phyloP scores from a whole-genome alignment of 2,888 invertebrate species.

The Drosophila pullipes region DNA sequence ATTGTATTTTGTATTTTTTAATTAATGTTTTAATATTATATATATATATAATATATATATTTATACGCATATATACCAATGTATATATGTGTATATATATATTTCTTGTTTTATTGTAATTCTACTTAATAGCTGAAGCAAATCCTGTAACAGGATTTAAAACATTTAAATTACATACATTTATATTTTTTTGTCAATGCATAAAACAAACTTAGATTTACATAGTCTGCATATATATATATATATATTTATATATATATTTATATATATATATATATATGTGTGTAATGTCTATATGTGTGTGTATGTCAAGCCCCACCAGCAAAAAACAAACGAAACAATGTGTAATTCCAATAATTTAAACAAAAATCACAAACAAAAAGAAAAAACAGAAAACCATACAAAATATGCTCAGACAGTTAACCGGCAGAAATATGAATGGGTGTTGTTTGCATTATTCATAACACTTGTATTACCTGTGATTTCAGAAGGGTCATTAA shows the following conservation, averaged over 20 bases:
- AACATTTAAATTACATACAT: constrained; percentile 64
- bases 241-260: too few species aligned
- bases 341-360: constrained; percentile 50
- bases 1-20: constrained; percentile 48
- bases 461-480: constrained; percentile 27
- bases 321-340: constrained; percentile 51
- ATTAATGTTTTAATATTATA: constrained; percentile 46
- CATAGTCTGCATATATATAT: constrained; percentile 27
- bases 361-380: constrained; percentile 15
- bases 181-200: constrained; percentile 43
- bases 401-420: constrained; percentile 23
- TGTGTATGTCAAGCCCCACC: constrained; percentile 75
- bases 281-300: constrained; percentile 37
- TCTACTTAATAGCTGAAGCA: constrained; percentile 79
- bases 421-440: constrained; percentile 34
- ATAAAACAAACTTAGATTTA: constrained; percentile 39
- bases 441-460: constrained; percentile 1
- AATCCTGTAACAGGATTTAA: constrained; percentile 83
- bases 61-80: constrained; percentile 1
- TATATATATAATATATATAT: constrained; percentile 14
- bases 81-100: constrained; percentile 21
- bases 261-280: constrained; percentile 28
- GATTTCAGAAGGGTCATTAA: constrained; percentile 18
- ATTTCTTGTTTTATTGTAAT: constrained; percentile 49
- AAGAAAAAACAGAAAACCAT: neutral